Evolutionary conservation across 2,113 vertebrate species (phyloP), one percentile per base, ranked within the genome.

Genomic region (Chaetodon trifascialis): DNA sequence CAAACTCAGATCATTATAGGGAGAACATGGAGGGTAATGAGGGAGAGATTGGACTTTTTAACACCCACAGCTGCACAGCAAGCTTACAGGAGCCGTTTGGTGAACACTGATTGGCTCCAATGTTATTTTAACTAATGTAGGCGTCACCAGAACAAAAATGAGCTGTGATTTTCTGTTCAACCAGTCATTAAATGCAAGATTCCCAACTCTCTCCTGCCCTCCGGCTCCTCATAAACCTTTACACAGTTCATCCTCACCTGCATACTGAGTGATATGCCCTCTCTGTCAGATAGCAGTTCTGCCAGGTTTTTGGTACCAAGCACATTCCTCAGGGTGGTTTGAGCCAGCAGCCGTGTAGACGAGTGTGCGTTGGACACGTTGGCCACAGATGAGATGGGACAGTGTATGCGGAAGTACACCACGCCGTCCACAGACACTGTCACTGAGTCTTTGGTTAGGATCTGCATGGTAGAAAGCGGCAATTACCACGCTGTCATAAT

Each of bases 371-470:
- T 94, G 0, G 82, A 86, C 63, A 97, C 96, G 0, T 97, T 97
- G 38, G 95, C 94, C 82, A 97, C 97, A 0, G 96, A 90, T 0
- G 94, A 96, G 81, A 97, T 94, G 1, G 97, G 95, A 0, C 95
- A 96, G 15, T 94, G 51, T 38, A 97, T 92, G 11, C 96, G 91
- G 71, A 96, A 97, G 73, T 96, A 97, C 59, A 97, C 96, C 6
- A 97, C 96, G 0, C 96, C 97, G 5, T 97, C 97, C 86, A 97
- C 97, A 23, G 90, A 94, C 15, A 96, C 96, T 0, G 96, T 97
- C 86, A 97, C 96, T 0, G 97, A 97, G 89, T 97, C 97, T 84
- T 93, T 96, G 47, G 97, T 97, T 49, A 97, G 88, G 80, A 97
- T 96, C 97, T 97, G 78, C 0, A 46, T 30, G 64, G 19, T 19